Base-by-base conservation (phyloP, 2,113 vertebrate genomes). In the Cariama cristata region DNA sequence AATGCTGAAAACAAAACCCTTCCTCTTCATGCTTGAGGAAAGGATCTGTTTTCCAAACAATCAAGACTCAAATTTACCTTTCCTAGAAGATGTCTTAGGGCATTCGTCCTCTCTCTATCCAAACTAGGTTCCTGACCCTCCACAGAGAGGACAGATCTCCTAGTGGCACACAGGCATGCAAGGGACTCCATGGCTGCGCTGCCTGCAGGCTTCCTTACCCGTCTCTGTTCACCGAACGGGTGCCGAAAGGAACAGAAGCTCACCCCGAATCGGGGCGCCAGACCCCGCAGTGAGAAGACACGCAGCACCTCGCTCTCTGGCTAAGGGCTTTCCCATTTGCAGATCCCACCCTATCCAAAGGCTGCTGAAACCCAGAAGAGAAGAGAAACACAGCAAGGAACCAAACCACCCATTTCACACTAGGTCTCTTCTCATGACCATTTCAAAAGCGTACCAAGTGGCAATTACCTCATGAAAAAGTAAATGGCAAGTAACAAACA, bases 101-200 rank as follows among this genome's bases (percentile, higher is more conserved):
- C 30, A 16, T 49, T 69, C 27, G 19, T 4, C 5, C 35, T 79
- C 56, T 49, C 63, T 38, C 33, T 33, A 52, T 7, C 27, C 0
- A 0, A 69, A 33, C 28, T 15, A 66, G 26, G 23, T 11, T 80
- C 23, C 69, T 55, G 50, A 71, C 12, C 11, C 32, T 58, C 32
- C 28, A 4, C 14, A 68, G 22, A 14, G 19, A 75, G 73, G 45
- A 8, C 0, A 8, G 49, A 35, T 33, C 33, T 92, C 42, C 64
- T 26, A 33, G 42, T 4, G 6, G 24, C 21, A 58, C 0, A 0
- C 8, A 42, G 38, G 21, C 10, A 84, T 22, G 1, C 6, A 20
- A 9, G 6, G 22, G 7, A 81, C n/a, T 66, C 45, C 40, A 15
- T 1, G 17, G 42, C 42, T 71, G 24, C 5, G 2, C 62, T 82